Conservation (phyloP, 1,140 invertebrate genomes). For the Sinonovacula constricta region DNA sequence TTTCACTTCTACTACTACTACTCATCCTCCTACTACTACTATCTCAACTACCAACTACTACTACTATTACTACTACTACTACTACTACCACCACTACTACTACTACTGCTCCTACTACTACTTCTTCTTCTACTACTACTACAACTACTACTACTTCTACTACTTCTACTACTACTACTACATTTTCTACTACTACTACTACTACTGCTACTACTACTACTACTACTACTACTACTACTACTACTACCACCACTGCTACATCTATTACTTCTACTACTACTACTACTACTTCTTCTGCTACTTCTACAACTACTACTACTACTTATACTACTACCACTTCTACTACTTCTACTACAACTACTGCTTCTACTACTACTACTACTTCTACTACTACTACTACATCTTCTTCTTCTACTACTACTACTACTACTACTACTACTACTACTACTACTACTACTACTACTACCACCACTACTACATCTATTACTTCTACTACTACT, state of each 20-base stretch:
- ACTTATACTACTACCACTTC: too few species aligned
- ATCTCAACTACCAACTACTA: too few species aligned
- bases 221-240: conserved; percentile 4
- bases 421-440: conserved; percentile 4
- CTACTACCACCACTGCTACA: conserved; percentile 4
- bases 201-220: conserved; percentile 1
- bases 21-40: too few species aligned
- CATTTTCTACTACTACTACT: not conserved
- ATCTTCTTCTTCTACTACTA: not conserved
- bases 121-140: not conserved
- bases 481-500: too few species aligned
- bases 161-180: conserved; percentile 1
- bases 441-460: conserved; percentile 4
- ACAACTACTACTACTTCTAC: not conserved
- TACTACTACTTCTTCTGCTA: too few species aligned
- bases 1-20: too few species aligned
- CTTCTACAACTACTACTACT: too few species aligned
- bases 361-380: too few species aligned
- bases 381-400: conserved; percentile 1
- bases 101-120: too few species aligned
- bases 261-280: too few species aligned
- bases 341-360: too few species aligned
- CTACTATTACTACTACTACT: conserved; percentile 4
- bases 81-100: conserved; percentile 1
- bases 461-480: conserved; percentile 4